Base-by-base conservation (phyloP, 2,888 invertebrate genomes). In the Caenorhabditis sp. region DNA sequence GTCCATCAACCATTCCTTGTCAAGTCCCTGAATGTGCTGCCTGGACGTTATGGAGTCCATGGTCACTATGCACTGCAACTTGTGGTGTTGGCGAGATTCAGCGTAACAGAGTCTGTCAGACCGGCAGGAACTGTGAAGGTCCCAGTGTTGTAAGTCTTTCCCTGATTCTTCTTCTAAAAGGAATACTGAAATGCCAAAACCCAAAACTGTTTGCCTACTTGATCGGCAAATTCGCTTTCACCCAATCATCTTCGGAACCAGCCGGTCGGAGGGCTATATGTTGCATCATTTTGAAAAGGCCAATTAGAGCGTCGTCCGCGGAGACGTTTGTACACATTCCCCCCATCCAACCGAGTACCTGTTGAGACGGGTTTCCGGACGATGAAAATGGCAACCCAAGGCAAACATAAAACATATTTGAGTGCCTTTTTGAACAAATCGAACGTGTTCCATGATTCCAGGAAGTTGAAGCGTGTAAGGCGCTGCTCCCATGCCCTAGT, bases 81-180 rank as follows among this genome's bases (percentile, higher is more conserved):
- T 87, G 87, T 77, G 87, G 87, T 8, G 69, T 82, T 22, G 87
- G 87, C 18, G 87, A 87, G 22, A 80, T 81, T 32, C 81, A 84
- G 44, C 51, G 86, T 9, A 78, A 60, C 24, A 56, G 87, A 56
- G 71, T 80, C 2, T 87, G 87, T 64, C 71, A 70, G 47, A 77
- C 80, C 2, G 85, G 84, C 22, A 37, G 87, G 32, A 84, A 83
- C 40, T 87, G 87, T 68, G 79, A 82, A 6, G 87, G 87, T 22
- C 84, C 87, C 8, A 85, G 87, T 78, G 72, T 81, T 58, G 87
- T 87, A 28, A 24, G 76, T 37, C 8, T 72, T 37, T 44, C 20
- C 50, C 37, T 15, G 11, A n/a, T n/a, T n/a, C n/a, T n/a, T n/a
- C n/a, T n/a, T n/a, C n/a, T n/a, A n/a, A n/a, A n/a, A n/a, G n/a